These are phyloP conservation scores for Hippocampus mohnikei DNA, from an alignment of 2,113 vertebrate genomes.

Conservation along the genomic window DNA sequence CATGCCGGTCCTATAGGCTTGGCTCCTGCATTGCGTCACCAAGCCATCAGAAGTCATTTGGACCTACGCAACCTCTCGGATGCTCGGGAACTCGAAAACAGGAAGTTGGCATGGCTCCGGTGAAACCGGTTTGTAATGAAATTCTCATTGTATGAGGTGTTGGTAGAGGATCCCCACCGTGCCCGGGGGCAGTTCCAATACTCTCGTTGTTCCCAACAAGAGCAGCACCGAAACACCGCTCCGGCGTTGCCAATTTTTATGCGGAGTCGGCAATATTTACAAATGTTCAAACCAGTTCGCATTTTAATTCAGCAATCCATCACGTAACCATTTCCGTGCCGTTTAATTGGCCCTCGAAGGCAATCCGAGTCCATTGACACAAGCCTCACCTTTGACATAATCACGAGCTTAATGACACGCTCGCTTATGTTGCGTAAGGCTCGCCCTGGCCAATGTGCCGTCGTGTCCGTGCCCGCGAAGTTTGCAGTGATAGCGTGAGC, in stretches of 20 bases:
- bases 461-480: neutral
- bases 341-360: neutral
- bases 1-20: conserved; percentile 43
- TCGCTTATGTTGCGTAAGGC: neutral
- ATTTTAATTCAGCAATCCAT: neutral
- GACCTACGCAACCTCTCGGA: conserved; percentile 50
- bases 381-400: neutral
- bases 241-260: too few relatives aligned
- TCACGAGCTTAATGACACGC: neutral
- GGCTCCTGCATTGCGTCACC: conserved; percentile 51
- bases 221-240: neutral
- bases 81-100: conserved; percentile 55
- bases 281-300: neutral
- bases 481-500: neutral
- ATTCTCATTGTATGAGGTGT: conserved; percentile 55
- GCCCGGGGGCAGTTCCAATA: conserved; percentile 59
- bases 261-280: neutral
- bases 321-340: neutral
- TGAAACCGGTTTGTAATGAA: conserved; percentile 71
- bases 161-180: conserved; percentile 61
- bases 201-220: conserved; percentile 1
- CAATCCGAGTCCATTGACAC: neutral
- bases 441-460: neutral
- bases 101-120: conserved; percentile 47
- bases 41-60: conserved; percentile 43